These are phyloP conservation scores for Coelopa frigida DNA, from an alignment of 1,140 invertebrate genomes.

Conservation along the genomic window DNA sequence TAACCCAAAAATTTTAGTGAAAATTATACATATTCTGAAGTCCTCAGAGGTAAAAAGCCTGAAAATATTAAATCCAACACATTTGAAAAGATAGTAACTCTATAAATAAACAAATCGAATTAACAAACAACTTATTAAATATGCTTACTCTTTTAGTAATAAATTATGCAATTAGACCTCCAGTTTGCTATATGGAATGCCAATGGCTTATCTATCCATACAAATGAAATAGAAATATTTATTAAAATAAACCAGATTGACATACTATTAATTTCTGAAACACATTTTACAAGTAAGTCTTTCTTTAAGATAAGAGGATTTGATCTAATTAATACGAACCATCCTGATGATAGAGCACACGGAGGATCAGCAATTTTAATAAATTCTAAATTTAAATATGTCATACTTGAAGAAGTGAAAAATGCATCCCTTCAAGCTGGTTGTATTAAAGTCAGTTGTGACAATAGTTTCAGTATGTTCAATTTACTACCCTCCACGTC, in stretches of 20 bases:
- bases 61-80: not conserved
- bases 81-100: not conserved
- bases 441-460: conserved; percentile 11
- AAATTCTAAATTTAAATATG: conserved; percentile 9
- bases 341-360: conserved; percentile 15
- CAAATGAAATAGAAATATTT: conserved; percentile 8
- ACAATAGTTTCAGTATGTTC: conserved; percentile 2
- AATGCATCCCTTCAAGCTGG: conserved; percentile 12
- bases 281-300: conserved; percentile 12
- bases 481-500: conserved; percentile 3
- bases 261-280: conserved; percentile 11
- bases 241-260: conserved; percentile 8
- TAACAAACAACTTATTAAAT: conserved; percentile 8
- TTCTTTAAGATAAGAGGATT: conserved; percentile 12
- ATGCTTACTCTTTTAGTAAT: conserved; percentile 6
- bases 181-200: conserved; percentile 14
- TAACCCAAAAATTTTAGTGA: too few species aligned
- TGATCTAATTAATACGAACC: conserved; percentile 3
- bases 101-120: too few species aligned
- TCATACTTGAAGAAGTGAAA: conserved; percentile 5
- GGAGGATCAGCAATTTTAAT: conserved; percentile 14
- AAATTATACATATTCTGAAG: not conserved
- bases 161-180: conserved; percentile 14
- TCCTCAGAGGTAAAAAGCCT: not conserved
- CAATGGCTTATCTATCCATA: conserved; percentile 9